Evolutionary conservation across 2,113 vertebrate species (phyloP).

Genomic region (Anas platyrhynchos): DNA sequence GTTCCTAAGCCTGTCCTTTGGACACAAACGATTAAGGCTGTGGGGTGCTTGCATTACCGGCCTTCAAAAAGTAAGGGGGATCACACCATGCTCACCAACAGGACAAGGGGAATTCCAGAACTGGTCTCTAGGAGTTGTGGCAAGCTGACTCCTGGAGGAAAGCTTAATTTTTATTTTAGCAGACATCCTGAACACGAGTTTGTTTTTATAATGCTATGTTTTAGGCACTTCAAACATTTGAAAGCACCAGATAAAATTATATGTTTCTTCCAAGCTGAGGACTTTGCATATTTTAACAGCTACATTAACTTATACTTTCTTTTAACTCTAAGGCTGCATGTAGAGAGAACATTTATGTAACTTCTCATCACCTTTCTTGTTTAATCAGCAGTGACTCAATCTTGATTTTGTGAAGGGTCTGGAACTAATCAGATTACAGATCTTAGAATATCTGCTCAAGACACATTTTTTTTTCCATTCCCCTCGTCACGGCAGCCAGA

Average conservation of each 20-base stretch:
- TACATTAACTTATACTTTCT: constrained; percentile 19
- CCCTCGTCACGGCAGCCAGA: not conserved
- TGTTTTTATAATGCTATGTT: not conserved
- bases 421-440: not conserved
- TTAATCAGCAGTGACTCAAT: constrained; percentile 25
- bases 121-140: not conserved
- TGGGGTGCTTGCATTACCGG: not conserved
- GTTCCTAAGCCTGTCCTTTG: not conserved
- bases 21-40: not conserved
- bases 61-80: not conserved
- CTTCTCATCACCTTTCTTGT: not conserved
- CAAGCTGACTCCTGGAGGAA: not conserved
- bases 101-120: not conserved
- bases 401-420: not conserved
- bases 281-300: constrained; percentile 27
- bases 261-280: not conserved
- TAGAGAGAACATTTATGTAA: constrained; percentile 3
- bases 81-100: not conserved
- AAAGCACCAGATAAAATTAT: constrained; percentile 6
- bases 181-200: not conserved
- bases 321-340: not conserved
- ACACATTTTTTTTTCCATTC: not conserved
- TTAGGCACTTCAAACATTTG: constrained; percentile 17
- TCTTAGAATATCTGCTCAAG: not conserved
- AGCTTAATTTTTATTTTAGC: not conserved